Percentiles rank a stretch among this genome's conserved stretches.
phyloP scores from a whole-genome alignment of 2,888 invertebrate genomes.

The Norana najaformis region DNA sequence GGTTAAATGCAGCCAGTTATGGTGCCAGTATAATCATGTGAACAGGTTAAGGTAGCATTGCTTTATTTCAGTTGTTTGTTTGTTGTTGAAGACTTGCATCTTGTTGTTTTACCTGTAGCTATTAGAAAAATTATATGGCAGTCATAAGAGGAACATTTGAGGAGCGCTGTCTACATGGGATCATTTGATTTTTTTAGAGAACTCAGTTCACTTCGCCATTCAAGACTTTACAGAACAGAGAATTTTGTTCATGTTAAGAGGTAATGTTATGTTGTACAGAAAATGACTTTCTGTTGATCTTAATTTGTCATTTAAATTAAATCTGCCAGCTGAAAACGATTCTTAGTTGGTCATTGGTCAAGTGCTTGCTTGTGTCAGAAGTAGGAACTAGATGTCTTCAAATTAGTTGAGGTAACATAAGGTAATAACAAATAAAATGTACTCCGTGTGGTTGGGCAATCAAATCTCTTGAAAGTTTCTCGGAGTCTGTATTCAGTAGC shows the following conservation, averaged over 20 bases:
- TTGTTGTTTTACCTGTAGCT: neutral
- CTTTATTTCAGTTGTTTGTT: neutral
- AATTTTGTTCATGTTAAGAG: conserved; percentile 39
- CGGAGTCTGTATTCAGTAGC: too few relatives aligned
- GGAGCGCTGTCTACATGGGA: neutral
- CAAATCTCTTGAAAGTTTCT: too few relatives aligned
- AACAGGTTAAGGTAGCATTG: neutral
- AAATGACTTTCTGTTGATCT: neutral
- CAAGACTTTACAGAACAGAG: conserved; percentile 24
- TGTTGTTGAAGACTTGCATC: neutral
- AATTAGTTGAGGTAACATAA: too few relatives aligned
- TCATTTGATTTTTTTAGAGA: conserved; percentile 25
- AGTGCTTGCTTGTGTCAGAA: too few relatives aligned
- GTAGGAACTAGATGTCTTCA: too few relatives aligned
- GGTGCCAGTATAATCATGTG: neutral
- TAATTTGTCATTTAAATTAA: neutral
- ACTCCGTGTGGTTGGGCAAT: too few relatives aligned
- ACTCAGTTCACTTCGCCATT: conserved; percentile 28
- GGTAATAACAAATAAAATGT: too few relatives aligned
- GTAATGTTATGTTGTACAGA: conserved; percentile 32
- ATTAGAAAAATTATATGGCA: neutral
- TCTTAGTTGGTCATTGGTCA: too few relatives aligned
- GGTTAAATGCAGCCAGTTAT: neutral
- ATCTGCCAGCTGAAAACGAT: neutral
- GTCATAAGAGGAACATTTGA: neutral